phyloP scores from a whole-genome alignment of 2,797 vertebrate genomes.

The Sphenodon punctatus region DNA sequence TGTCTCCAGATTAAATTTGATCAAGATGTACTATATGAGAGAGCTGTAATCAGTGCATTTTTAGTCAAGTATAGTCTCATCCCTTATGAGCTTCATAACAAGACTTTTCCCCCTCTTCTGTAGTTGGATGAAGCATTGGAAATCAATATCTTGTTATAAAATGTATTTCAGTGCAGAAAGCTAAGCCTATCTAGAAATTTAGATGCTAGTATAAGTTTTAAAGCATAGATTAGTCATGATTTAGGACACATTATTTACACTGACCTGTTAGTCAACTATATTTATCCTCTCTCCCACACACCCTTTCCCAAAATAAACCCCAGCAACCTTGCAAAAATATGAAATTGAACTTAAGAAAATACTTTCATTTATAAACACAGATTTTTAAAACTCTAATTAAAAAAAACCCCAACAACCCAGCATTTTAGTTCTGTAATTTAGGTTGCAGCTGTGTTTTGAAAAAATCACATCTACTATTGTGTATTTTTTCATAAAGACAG shows the following conservation, averaged over 20 bases:
- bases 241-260: rapidly evolving
- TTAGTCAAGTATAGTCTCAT: background rate
- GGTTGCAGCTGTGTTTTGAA: conserved; percentile 58
- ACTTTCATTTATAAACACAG: background rate
- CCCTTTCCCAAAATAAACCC: background rate
- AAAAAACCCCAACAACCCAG: no score
- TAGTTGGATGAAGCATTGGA: background rate
- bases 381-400: background rate
- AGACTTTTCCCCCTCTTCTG: background rate
- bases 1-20: background rate
- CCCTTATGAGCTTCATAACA: background rate
- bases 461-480: conserved; percentile 52
- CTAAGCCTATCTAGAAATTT: background rate
- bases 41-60: background rate
- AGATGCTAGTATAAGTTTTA: background rate
- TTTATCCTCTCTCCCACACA: background rate
- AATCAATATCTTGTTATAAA: background rate
- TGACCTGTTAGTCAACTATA: background rate
- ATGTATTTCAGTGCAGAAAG: background rate
- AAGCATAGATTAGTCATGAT: background rate
- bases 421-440: conserved; percentile 10
- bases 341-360: conserved; percentile 22
- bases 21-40: background rate
- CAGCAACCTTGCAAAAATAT: conserved; percentile 13
- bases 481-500: conserved; percentile 50